Percentiles rank a stretch among this genome's conserved stretches.
Evolutionary conservation across 2,797 vertebrate species (phyloP).

Genomic region (Pipistrellus nathusii): DNA sequence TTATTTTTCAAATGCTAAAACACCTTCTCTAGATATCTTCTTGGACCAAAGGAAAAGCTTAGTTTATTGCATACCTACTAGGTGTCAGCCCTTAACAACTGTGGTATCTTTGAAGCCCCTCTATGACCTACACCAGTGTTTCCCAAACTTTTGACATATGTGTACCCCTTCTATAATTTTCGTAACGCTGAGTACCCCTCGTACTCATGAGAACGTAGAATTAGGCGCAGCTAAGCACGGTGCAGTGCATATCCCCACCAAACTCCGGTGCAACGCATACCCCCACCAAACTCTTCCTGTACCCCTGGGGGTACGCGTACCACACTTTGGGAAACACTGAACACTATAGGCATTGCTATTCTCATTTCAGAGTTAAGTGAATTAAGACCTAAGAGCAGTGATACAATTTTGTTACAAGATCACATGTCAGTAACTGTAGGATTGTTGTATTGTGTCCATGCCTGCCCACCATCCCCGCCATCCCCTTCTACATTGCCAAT

Average conservation of each 20-base stretch:
- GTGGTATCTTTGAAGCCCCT: background rate
- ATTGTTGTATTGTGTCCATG: background rate
- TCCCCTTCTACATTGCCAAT: background rate
- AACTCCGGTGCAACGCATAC: no score
- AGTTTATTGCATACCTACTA: background rate
- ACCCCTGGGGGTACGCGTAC: no score
- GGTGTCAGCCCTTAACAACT: background rate
- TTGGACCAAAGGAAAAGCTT: background rate
- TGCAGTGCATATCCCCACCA: no score
- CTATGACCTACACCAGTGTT: background rate
- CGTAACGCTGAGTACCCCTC: no score
- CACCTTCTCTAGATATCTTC: background rate
- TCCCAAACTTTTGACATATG: no score
- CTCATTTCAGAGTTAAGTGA: background rate
- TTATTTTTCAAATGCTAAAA: conserved; percentile 10
- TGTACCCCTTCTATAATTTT: no score
- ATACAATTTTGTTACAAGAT: background rate
- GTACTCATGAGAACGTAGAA: no score
- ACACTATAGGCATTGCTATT: background rate
- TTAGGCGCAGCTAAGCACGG: no score
- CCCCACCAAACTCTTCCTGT: no score
- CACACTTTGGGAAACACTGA: no score
- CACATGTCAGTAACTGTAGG: background rate
- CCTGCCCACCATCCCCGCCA: background rate
- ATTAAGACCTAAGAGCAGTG: background rate